Percentiles rank a stretch among this genome's conserved stretches.
Evolutionary conservation across 2,797 vertebrate genomes (phyloP).

Genomic region (Poecile montanus): DNA sequence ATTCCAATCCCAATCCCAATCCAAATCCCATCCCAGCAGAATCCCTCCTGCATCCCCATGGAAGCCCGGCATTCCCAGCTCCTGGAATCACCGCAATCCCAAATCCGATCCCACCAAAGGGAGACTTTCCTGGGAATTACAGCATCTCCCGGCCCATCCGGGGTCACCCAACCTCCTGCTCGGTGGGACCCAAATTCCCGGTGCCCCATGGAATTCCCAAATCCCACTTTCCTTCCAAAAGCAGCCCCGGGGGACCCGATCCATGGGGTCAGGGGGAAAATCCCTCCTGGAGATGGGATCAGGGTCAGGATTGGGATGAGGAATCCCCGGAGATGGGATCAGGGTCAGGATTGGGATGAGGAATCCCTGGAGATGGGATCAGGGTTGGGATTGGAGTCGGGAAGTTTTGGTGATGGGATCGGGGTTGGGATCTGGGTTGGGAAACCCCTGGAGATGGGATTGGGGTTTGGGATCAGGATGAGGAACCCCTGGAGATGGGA

Average conservation of each 20-base stretch:
- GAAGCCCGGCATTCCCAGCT: fast-evolving
- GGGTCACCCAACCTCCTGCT: not conserved
- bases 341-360: too few species aligned
- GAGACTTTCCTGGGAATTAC: not conserved
- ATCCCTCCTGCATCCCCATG: not conserved
- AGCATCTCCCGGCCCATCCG: fast-evolving
- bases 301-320: not conserved
- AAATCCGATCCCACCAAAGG: not conserved
- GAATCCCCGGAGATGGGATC: not conserved
- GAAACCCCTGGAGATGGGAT: not conserved
- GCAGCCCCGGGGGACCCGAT: fast-evolving
- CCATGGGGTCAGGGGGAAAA: not conserved
- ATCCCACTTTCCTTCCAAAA: not conserved
- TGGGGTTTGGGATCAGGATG: too few species aligned
- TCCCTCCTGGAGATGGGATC: not conserved
- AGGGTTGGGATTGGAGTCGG: too few species aligned
- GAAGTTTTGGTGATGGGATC: not conserved
- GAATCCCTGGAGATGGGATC: too few species aligned
- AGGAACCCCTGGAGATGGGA: too few species aligned
- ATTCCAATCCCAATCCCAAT: too few species aligned
- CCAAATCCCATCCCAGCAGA: too few species aligned
- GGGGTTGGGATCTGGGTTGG: not conserved
- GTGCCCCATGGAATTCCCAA: fast-evolving
- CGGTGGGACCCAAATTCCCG: too few species aligned
- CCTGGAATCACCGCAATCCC: not conserved